phyloP scores from a whole-genome alignment of 53 echinoderm and acorn worm species.

The Henricia sp. region DNA sequence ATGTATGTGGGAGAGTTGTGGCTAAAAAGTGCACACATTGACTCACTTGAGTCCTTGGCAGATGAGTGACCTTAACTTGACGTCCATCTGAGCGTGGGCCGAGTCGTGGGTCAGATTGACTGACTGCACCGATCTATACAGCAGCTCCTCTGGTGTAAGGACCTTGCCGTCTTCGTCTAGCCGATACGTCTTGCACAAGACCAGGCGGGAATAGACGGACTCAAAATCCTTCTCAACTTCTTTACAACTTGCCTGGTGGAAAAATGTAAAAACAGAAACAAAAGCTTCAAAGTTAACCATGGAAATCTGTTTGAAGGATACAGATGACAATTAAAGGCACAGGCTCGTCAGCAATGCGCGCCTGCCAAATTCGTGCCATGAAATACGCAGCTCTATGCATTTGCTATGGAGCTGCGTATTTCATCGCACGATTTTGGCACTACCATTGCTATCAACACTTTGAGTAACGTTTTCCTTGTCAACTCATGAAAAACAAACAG shows the following conservation, averaged over 20 bases:
- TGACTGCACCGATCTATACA: slow-evolving; percentile 93
- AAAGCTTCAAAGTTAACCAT: too few species aligned
- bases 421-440: too few species aligned
- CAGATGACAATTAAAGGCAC: neutral
- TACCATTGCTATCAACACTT: too few species aligned
- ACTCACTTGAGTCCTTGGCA: slow-evolving; percentile 97
- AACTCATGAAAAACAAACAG: too few species aligned
- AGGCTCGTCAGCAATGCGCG: too few species aligned
- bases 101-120: slow-evolving; percentile 93
- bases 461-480: too few species aligned
- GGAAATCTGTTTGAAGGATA: neutral
- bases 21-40: too few species aligned
- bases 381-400: too few species aligned
- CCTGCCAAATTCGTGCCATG: too few species aligned
- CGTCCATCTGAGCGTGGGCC: slow-evolving; percentile 99
- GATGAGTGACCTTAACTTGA: slow-evolving; percentile 92
- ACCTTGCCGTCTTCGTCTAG: slow-evolving; percentile 98
- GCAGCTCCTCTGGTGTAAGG: slow-evolving; percentile 92
- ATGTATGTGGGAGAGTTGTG: too few species aligned
- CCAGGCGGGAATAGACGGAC: slow-evolving; percentile 96
- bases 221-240: slow-evolving; percentile 99
- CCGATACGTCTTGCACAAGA: slow-evolving; percentile 97
- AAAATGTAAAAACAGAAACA: too few species aligned
- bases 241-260: slow-evolving; percentile 90
- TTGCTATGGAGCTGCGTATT: too few species aligned